These are phyloP conservation scores for Erithacus rubecula DNA, from an alignment of 2,797 vertebrate species.

Conservation along the genomic window DNA sequence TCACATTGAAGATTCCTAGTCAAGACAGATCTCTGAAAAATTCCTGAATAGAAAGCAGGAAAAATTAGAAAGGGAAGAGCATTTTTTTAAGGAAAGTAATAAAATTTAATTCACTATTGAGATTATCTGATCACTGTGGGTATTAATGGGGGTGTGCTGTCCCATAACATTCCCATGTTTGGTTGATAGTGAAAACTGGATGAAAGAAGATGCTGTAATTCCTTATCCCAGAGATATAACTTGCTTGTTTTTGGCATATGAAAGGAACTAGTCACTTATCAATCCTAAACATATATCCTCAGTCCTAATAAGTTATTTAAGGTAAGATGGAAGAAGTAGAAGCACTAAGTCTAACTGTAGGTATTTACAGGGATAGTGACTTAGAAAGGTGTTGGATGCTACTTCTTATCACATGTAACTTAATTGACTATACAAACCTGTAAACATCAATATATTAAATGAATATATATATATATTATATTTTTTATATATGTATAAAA, in stretches of 20 bases:
- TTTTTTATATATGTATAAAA: not conserved
- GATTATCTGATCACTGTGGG: not conserved
- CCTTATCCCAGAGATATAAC: not conserved
- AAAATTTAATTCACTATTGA: not conserved
- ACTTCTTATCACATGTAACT: not conserved
- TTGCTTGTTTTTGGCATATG: not conserved
- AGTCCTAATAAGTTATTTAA: not conserved
- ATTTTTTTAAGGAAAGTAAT: not conserved
- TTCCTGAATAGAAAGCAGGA: not conserved
- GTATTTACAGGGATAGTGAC: not conserved
- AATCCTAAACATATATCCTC: not conserved
- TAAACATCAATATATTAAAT: not conserved
- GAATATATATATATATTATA: not conserved
- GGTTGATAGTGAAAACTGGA: not conserved
- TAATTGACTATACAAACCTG: not conserved
- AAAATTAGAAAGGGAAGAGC: not conserved
- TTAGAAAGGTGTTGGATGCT: not conserved
- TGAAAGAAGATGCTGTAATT: not conserved
- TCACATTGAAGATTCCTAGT: not conserved
- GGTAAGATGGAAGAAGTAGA: not conserved
- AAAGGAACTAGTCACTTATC: not conserved
- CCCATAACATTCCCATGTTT: not conserved
- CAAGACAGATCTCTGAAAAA: not conserved
- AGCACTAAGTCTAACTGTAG: not conserved
- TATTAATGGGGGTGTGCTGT: rapidly evolving